Conservation (phyloP, 1,140 invertebrate species). For the Drosophila ananassae region DNA sequence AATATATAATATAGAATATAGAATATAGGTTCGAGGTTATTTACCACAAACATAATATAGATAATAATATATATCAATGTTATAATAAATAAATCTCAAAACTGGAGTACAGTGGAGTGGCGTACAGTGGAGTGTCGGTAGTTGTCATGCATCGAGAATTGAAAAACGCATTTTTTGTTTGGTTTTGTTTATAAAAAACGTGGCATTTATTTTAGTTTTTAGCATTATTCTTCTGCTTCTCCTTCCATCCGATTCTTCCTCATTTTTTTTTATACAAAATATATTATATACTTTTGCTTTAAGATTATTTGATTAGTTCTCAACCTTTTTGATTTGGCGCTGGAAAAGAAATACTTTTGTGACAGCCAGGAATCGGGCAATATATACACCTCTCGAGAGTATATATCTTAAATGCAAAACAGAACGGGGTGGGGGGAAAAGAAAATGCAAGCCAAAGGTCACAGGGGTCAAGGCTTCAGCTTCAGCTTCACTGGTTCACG, state of each 20-base stretch:
- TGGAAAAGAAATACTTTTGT: slow-evolving; percentile 46
- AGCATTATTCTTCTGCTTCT: slow-evolving; percentile 23
- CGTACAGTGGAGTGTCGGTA: too few relatives aligned
- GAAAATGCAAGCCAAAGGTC: background rate
- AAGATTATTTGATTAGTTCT: slow-evolving; percentile 54
- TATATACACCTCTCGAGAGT: too few relatives aligned
- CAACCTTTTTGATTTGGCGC: slow-evolving; percentile 57
- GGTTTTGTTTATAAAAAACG: slow-evolving; percentile 68
- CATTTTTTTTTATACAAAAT: slow-evolving; percentile 56
- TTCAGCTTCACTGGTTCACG: too few relatives aligned
- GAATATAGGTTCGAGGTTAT: slow-evolving; percentile 42
- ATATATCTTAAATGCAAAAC: too few relatives aligned
- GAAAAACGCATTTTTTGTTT: slow-evolving; percentile 65
- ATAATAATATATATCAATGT: too few relatives aligned
- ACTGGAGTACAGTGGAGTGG: too few relatives aligned
- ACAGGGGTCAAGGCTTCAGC: too few relatives aligned
- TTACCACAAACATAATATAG: slow-evolving; percentile 50
- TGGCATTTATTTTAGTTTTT: slow-evolving; percentile 67
- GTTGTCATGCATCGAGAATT: slow-evolving; percentile 52
- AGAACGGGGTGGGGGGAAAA: too few relatives aligned
- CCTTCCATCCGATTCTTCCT: slow-evolving; percentile 4
- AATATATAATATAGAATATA: background rate
- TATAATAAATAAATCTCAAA: too few relatives aligned
- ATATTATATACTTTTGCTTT: slow-evolving; percentile 45
- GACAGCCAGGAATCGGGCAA: slow-evolving; percentile 6